Evolutionary conservation across 2,113 vertebrate genomes (phyloP).

Genomic region (Chloropsis cyanopogon): DNA sequence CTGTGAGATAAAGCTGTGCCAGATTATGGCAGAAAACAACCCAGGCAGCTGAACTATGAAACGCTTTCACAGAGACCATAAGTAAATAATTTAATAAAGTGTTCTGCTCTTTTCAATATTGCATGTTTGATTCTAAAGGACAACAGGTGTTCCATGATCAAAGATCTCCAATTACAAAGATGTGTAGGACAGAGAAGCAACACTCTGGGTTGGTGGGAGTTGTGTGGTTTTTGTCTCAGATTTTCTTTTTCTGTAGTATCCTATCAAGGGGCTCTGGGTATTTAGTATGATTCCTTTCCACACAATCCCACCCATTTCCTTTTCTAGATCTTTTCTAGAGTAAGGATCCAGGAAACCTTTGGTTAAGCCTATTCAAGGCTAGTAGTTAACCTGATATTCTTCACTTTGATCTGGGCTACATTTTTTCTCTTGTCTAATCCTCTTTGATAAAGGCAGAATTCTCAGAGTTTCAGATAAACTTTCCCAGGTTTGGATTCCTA

Average conservation of each 20-base stretch:
- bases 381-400: neutral
- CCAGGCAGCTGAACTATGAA: conserved; percentile 1
- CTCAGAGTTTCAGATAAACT: neutral
- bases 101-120: neutral
- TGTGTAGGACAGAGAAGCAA: neutral
- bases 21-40: neutral
- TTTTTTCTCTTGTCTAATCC: neutral
- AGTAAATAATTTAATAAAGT: conserved; percentile 9
- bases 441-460: neutral
- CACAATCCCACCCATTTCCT: neutral
- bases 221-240: neutral
- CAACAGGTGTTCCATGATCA: conserved; percentile 10
- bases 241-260: neutral
- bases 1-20: conserved; percentile 16
- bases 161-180: conserved; percentile 12
- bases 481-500: neutral
- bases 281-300: neutral
- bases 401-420: neutral
- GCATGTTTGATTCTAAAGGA: neutral
- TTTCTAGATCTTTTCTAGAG: neutral
- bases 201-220: neutral
- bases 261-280: neutral
- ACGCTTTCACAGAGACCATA: neutral
- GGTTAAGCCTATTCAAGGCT: neutral
- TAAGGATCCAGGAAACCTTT: neutral